Evolutionary conservation across 92 coral and sea anemone species (phyloP).

Genomic region (Diadumene lineata): DNA sequence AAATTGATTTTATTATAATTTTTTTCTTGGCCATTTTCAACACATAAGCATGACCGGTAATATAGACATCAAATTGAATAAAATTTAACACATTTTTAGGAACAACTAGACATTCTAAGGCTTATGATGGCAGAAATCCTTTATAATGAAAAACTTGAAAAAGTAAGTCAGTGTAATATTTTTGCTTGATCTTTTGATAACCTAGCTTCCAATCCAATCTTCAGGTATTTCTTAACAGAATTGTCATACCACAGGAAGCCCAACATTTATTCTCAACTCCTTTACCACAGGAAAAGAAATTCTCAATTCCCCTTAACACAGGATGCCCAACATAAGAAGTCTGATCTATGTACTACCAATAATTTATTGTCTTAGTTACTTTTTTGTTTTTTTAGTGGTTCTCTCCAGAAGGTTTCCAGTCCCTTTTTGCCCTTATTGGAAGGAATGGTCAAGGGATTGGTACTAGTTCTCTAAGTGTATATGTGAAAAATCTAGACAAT

Average conservation of each 20-base stretch:
- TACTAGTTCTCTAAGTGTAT: slow-evolving; percentile 78
- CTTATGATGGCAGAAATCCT: slow-evolving; percentile 62
- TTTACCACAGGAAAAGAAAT: no score
- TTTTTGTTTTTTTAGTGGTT: slow-evolving; percentile 60
- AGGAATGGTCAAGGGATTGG: slow-evolving; percentile 91
- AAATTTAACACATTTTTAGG: no score
- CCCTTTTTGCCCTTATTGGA: slow-evolving; percentile 83
- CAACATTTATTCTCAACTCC: neutral
- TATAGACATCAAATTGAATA: no score
- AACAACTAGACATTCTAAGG: slow-evolving; percentile 74
- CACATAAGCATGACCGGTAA: no score
- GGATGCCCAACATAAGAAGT: neutral
- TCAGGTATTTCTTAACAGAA: no score
- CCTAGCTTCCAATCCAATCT: neutral
- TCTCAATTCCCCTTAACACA: neutral
- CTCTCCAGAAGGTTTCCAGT: slow-evolving; percentile 71
- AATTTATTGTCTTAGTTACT: neutral
- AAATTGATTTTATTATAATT: neutral
- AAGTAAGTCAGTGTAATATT: slow-evolving; percentile 35
- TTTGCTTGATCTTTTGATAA: neutral
- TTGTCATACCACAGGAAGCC: neutral
- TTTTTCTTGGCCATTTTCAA: no score
- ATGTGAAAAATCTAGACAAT: slow-evolving; percentile 70
- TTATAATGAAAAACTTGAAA: slow-evolving; percentile 67
- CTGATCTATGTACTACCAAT: neutral